These are phyloP conservation scores for Helicolenus hilgendorfi DNA, from an alignment of 2,797 vertebrate genomes.

Conservation along the genomic window DNA sequence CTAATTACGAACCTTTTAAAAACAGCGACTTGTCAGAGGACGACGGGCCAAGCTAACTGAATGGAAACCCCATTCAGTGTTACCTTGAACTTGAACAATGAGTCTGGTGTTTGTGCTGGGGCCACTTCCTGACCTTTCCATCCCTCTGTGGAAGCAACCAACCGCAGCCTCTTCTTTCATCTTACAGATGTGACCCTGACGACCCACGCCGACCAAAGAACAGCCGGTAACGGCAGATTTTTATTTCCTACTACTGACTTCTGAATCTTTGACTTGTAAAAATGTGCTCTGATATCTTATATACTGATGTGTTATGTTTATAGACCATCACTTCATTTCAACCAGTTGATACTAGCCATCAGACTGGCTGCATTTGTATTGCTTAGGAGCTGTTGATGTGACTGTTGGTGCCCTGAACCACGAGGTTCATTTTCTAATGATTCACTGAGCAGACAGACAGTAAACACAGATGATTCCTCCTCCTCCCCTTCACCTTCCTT, in stretches of 20 bases:
- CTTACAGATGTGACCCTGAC: constrained; percentile 80
- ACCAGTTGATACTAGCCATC: background rate
- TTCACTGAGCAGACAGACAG: constrained; percentile 52
- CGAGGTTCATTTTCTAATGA: constrained; percentile 45
- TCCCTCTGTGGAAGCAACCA: constrained; percentile 80
- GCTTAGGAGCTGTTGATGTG: background rate
- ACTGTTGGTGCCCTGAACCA: constrained; percentile 9
- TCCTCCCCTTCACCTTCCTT: constrained; percentile 6
- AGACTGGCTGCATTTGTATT: background rate
- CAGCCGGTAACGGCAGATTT: constrained; percentile 51
- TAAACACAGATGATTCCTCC: constrained; percentile 30
- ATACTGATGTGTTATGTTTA: background rate
- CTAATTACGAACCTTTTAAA: constrained; percentile 67
- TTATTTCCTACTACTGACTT: constrained; percentile 40
- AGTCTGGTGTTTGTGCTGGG: constrained; percentile 84
- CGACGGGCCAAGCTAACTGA: constrained; percentile 60
- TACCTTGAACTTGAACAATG: constrained; percentile 91
- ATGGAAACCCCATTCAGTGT: constrained; percentile 83
- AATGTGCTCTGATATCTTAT: background rate
- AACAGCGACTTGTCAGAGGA: constrained; percentile 64
- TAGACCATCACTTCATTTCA: constrained; percentile 1
- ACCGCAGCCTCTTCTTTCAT: constrained; percentile 84
- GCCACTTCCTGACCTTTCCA: constrained; percentile 87
- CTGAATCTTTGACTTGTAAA: constrained; percentile 33
- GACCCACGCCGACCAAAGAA: constrained; percentile 70